Conservation (phyloP, 2,797 vertebrate species). For the Melanotaenia boesemani region DNA sequence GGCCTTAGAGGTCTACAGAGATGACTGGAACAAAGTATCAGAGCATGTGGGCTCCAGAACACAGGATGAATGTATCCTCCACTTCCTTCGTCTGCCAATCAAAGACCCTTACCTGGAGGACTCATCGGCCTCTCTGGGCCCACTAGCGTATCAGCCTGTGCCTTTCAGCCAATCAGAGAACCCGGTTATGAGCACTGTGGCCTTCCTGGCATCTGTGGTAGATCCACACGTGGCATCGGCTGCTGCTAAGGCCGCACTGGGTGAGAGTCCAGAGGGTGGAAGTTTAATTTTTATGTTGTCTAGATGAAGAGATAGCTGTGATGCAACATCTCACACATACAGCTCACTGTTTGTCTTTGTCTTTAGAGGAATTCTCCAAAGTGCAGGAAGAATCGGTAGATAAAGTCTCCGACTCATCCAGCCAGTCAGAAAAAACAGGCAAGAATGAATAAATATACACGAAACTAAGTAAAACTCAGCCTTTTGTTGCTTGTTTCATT, state of each 20-base stretch:
- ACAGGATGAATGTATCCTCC: constrained; percentile 97
- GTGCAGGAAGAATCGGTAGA: constrained; percentile 91
- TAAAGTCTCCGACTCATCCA: constrained; percentile 85
- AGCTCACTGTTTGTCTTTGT: constrained; percentile 18
- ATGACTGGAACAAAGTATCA: constrained; percentile 99
- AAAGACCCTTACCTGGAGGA: constrained; percentile 97
- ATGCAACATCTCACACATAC: background rate
- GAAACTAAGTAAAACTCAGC: background rate
- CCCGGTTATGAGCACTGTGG: constrained; percentile 98
- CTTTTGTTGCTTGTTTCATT: background rate
- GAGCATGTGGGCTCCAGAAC: constrained; percentile 97
- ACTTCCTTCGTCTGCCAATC: constrained; percentile 94
- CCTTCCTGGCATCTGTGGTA: constrained; percentile 96
- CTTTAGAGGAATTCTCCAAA: constrained; percentile 94
- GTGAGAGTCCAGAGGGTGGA: constrained; percentile 70
- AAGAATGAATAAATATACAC: constrained; percentile 7
- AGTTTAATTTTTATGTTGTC: background rate
- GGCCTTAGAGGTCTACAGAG: constrained; percentile 98
- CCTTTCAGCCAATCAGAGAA: constrained; percentile 98
- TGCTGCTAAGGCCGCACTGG: constrained; percentile 93
- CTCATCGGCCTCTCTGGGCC: constrained; percentile 93
- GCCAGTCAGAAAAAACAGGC: constrained; percentile 71
- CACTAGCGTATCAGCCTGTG: constrained; percentile 93
- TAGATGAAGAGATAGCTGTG: background rate
- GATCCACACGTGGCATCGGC: constrained; percentile 95